phyloP scores from a whole-genome alignment of 2,113 vertebrate genomes.

The Solenodon paradoxus region DNA sequence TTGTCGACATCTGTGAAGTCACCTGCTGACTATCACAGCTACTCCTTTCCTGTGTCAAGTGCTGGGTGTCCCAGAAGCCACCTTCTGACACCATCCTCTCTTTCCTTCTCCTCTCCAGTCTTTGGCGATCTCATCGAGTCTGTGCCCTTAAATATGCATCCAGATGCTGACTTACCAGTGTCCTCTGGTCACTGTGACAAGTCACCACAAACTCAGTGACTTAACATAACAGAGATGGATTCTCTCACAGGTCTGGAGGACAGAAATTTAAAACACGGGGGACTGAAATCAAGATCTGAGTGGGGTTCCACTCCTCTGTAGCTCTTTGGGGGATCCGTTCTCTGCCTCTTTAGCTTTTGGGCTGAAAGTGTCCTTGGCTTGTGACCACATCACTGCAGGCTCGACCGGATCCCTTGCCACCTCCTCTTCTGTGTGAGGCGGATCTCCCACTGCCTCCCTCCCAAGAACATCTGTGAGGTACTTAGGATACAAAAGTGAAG shows the following conservation, averaged over 20 bases:
- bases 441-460: not conserved
- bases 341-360: not conserved
- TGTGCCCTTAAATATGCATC: not conserved
- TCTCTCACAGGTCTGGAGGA: not conserved
- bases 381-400: not conserved
- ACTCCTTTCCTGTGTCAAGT: no score
- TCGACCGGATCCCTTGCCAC: not conserved
- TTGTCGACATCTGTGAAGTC: no score
- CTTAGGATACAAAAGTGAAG: not conserved
- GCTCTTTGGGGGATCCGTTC: accelerated
- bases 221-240: not conserved
- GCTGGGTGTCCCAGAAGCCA: no score
- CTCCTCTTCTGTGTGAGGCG: not conserved
- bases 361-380: not conserved
- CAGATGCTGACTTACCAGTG: not conserved
- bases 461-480: not conserved
- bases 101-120: not conserved
- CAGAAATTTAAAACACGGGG: not conserved
- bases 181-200: not conserved
- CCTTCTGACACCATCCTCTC: not conserved
- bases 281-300: not conserved
- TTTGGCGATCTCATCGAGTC: not conserved
- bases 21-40: no score
- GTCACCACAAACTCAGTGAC: not conserved
- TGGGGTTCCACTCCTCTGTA: no score